Evolutionary conservation across 2,797 vertebrate genomes (phyloP).

Genomic region (Coreius guichenoti): DNA sequence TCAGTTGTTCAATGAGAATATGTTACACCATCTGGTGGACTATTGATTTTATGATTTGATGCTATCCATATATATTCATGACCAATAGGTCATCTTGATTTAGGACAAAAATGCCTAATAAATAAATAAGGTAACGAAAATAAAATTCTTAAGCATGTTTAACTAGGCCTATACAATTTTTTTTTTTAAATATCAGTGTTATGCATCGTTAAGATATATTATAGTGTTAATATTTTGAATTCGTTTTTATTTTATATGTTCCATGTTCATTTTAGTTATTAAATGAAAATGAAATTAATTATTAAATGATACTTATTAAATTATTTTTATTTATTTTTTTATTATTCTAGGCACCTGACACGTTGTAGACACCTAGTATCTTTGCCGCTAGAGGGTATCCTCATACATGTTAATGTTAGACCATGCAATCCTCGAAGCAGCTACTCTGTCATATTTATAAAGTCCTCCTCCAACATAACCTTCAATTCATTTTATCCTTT

Average conservation of each 20-base stretch:
- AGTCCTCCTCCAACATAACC: neutral
- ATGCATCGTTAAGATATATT: neutral
- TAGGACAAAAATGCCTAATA: neutral
- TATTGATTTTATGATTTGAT: neutral
- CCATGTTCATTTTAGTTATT: too few relatives aligned
- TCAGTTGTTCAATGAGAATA: neutral
- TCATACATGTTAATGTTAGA: constrained; percentile 9
- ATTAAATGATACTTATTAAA: too few relatives aligned
- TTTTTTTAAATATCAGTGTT: neutral
- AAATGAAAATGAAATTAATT: too few relatives aligned
- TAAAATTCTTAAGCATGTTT: neutral
- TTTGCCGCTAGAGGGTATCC: constrained; percentile 20
- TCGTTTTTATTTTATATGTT: too few relatives aligned
- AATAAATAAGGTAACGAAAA: neutral
- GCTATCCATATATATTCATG: neutral
- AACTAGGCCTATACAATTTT: neutral
- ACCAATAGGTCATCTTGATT: neutral
- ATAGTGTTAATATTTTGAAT: neutral
- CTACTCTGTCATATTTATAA: neutral
- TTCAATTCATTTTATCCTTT: neutral
- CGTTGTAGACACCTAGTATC: neutral
- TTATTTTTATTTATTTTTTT: neutral
- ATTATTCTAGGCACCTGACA: neutral
- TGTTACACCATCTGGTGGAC: constrained; percentile 32
- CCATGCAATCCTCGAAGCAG: neutral